Percentiles rank a stretch among this genome's conserved stretches.
Evolutionary conservation across 1,140 invertebrate genomes (phyloP).

Genomic region (Megathymus violae): DNA sequence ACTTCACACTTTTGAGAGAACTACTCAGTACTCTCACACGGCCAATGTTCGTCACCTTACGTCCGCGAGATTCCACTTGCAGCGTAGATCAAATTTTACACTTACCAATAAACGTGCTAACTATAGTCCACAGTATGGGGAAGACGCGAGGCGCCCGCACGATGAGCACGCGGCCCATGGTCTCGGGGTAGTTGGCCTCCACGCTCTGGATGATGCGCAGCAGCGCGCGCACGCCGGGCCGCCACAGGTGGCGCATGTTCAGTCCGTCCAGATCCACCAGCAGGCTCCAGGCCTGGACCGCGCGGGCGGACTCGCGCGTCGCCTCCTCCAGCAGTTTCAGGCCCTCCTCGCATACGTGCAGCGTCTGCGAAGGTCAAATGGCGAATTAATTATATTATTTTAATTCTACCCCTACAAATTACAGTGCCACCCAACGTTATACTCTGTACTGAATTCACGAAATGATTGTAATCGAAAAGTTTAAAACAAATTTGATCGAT

Average conservation of each 20-base stretch:
- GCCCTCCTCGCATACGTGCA: slow-evolving; percentile 95
- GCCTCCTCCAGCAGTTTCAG: slow-evolving; percentile 93
- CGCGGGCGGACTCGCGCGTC: slow-evolving; percentile 88
- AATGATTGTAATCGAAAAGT: too few species aligned
- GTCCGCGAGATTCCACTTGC: slow-evolving; percentile 56
- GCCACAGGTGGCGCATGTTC: slow-evolving; percentile 97
- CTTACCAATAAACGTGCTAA: slow-evolving; percentile 94
- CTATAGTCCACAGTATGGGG: slow-evolving; percentile 98
- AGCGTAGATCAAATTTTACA: neutral
- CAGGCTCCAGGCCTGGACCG: slow-evolving; percentile 94
- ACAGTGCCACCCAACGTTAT: too few species aligned
- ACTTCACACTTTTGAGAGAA: too few species aligned
- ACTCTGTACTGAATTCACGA: too few species aligned
- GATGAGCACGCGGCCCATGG: slow-evolving; percentile 95
- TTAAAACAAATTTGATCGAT: too few species aligned
- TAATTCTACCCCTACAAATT: too few species aligned
- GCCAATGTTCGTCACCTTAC: too few species aligned
- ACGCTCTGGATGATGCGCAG: slow-evolving; percentile 97
- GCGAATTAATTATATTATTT: too few species aligned
- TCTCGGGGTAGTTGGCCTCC: slow-evolving; percentile 98
- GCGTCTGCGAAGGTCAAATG: slow-evolving; percentile 83
- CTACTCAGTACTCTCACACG: too few species aligned
- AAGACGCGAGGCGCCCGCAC: slow-evolving; percentile 96
- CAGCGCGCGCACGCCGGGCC: slow-evolving; percentile 95
- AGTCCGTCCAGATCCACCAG: slow-evolving; percentile 97